These are phyloP conservation scores for Alentia gelatinosa DNA, from an alignment of 2,888 invertebrate genomes.

Conservation along the genomic window DNA sequence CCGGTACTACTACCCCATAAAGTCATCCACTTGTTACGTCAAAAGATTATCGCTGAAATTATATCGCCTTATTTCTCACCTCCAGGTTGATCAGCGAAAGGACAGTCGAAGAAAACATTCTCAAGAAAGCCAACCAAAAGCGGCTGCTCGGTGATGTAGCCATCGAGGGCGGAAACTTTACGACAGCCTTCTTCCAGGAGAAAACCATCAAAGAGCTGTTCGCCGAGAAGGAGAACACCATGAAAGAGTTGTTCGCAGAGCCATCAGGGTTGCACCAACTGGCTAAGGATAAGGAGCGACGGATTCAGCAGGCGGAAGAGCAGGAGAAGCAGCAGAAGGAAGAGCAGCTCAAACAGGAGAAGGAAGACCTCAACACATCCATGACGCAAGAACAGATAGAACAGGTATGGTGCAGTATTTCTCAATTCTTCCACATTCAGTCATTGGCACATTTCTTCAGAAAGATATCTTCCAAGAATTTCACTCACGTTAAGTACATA, in stretches of 20 bases:
- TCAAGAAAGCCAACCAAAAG: slow-evolving; percentile 99
- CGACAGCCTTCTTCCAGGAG: slow-evolving; percentile 96
- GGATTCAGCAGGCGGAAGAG: slow-evolving; percentile 8
- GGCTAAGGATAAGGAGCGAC: slow-evolving; percentile 83
- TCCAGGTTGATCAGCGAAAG: slow-evolving; percentile 94
- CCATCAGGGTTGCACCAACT: slow-evolving; percentile 83
- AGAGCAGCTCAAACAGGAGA: slow-evolving; percentile 78
- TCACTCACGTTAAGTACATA: no score
- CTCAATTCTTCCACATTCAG: no score
- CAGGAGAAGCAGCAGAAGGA: slow-evolving; percentile 62
- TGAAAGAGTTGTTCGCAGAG: slow-evolving; percentile 93
- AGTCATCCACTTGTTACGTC: no score
- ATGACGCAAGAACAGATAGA: slow-evolving; percentile 58
- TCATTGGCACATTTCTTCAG: no score
- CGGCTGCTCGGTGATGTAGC: slow-evolving; percentile 97
- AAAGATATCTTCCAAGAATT: no score
- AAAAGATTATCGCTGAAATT: no score
- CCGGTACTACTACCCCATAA: no score
- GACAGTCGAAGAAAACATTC: slow-evolving; percentile 99
- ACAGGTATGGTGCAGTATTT: slow-evolving; percentile 21
- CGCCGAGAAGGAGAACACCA: slow-evolving; percentile 90
- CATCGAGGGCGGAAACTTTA: slow-evolving; percentile 99
- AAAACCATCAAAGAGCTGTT: slow-evolving; percentile 97
- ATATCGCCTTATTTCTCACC: no score
- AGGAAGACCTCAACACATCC: not conserved